phyloP scores from a whole-genome alignment of 2,888 invertebrate genomes.

The Abrostola tripartita region DNA sequence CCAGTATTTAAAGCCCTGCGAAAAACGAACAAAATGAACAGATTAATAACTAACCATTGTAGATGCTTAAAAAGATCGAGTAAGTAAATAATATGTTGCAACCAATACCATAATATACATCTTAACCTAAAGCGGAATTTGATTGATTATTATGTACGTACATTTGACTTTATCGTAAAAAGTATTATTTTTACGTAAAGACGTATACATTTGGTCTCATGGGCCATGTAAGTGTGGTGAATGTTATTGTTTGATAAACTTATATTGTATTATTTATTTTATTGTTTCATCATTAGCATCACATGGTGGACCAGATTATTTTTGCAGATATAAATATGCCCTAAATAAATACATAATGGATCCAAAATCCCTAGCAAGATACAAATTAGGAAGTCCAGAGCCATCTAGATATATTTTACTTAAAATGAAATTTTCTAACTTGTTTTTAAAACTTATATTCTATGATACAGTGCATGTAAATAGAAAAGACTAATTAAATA shows the following conservation, averaged over 20 bases:
- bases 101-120: conserved; percentile 41
- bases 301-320: conserved; percentile 29
- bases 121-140: conserved; percentile 71
- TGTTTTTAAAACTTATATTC: too few relatives aligned
- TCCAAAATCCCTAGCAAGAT: neutral
- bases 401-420: conserved; percentile 19
- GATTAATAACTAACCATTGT: conserved; percentile 78
- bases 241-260: neutral
- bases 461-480: neutral
- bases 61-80: conserved; percentile 80
- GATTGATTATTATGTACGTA: conserved; percentile 72
- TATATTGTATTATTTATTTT: conserved; percentile 25
- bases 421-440: neutral
- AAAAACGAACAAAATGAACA: conserved; percentile 76
- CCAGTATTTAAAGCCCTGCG: conserved; percentile 57
- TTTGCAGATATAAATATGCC: neutral
- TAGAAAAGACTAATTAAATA: conserved; percentile 1
- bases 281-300: conserved; percentile 40
- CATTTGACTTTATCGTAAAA: conserved; percentile 64
- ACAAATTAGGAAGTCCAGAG: neutral
- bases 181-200: conserved; percentile 59
- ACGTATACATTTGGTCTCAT: conserved; percentile 7
- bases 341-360: neutral
- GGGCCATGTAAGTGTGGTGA: neutral
- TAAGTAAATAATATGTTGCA: conserved; percentile 65